These are phyloP conservation scores for Ceuthmochares aereus DNA, from an alignment of 2,113 vertebrate genomes.

Conservation along the genomic window DNA sequence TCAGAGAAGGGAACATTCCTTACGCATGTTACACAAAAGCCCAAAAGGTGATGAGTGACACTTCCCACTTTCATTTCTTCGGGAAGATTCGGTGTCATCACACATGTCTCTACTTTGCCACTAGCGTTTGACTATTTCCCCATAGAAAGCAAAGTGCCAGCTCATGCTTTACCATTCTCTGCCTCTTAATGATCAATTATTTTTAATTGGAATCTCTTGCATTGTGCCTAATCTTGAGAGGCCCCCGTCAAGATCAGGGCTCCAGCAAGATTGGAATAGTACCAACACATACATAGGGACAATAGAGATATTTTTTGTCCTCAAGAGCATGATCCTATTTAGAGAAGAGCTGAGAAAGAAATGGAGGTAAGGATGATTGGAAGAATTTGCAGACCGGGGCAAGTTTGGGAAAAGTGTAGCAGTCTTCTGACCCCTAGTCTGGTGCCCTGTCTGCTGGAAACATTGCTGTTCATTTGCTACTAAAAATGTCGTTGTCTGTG, in stretches of 20 bases:
- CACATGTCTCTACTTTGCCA: constrained; percentile 14
- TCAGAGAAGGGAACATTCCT: constrained; percentile 38
- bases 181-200: constrained; percentile 68
- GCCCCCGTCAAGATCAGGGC: neutral
- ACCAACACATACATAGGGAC: neutral
- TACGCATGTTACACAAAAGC: constrained; percentile 20
- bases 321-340: constrained; percentile 2
- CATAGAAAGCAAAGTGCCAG: neutral
- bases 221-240: constrained; percentile 40
- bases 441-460: neutral
- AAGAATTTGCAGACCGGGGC: constrained; percentile 4
- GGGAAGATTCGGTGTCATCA: constrained; percentile 35
- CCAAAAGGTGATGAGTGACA: constrained; percentile 59
- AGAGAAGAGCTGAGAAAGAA: neutral
- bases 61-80: constrained; percentile 61
- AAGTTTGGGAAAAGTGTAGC: neutral
- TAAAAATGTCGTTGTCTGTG: neutral
- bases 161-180: constrained; percentile 19
- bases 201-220: constrained; percentile 62
- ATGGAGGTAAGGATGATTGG: constrained; percentile 25
- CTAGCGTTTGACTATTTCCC: constrained; percentile 22
- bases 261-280: constrained; percentile 24
- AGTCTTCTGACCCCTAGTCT: neutral
- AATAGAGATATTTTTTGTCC: constrained; percentile 4
- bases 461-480: neutral